phyloP scores from a whole-genome alignment of 2,797 vertebrate species.

The Otolemur crassicaudatus region DNA sequence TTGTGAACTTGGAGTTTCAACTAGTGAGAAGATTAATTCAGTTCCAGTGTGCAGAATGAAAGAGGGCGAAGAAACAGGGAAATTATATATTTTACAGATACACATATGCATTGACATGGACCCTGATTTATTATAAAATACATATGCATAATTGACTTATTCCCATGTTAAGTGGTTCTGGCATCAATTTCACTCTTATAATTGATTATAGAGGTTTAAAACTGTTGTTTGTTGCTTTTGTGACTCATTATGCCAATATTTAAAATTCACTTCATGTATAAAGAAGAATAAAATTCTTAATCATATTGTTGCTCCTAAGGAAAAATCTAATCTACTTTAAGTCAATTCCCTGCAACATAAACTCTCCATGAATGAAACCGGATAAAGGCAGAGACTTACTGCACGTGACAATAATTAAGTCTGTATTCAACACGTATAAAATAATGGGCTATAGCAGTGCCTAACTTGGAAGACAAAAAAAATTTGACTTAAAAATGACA shows the following conservation, averaged over 20 bases:
- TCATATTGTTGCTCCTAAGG: not conserved
- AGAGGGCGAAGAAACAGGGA: not conserved
- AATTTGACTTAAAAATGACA: not conserved
- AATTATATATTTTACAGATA: not conserved
- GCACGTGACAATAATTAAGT: constrained; percentile 60
- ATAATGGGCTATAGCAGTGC: not conserved
- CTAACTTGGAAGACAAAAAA: not conserved
- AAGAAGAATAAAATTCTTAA: constrained; percentile 47
- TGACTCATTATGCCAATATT: not conserved
- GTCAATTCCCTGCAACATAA: constrained; percentile 39
- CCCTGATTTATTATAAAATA: not conserved
- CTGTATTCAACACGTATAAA: constrained; percentile 42
- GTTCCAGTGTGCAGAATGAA: not conserved
- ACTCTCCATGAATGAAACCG: constrained; percentile 36
- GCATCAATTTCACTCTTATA: constrained; percentile 29
- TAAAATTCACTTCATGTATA: constrained; percentile 39
- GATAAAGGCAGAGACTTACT: constrained; percentile 54
- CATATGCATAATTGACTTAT: not conserved
- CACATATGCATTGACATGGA: not conserved
- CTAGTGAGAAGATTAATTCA: not conserved
- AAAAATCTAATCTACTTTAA: constrained; percentile 37
- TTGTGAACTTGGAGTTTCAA: not conserved
- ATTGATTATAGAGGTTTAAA: constrained; percentile 14
- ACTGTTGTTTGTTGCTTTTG: constrained; percentile 21
- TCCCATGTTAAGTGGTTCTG: not conserved